phyloP scores from a whole-genome alignment of 1,140 invertebrate genomes.

The Epicauta chinensis region DNA sequence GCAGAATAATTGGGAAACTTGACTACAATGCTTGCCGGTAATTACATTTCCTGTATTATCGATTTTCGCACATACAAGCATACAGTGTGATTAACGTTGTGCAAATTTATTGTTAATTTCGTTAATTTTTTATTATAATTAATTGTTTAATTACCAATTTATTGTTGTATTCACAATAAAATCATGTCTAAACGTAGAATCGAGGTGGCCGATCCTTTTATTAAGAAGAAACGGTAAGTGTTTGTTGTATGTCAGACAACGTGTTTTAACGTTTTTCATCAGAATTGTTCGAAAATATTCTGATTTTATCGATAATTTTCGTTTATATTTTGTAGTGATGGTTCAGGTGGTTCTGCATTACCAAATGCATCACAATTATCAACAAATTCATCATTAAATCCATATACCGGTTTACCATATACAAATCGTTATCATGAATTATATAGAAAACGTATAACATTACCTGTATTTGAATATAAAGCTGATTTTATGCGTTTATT shows the following conservation, averaged over 20 bases:
- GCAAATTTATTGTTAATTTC: too few relatives aligned
- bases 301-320: not conserved
- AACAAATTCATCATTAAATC: constrained; percentile 55
- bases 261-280: too few relatives aligned
- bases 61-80: too few relatives aligned
- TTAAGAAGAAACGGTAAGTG: constrained; percentile 69
- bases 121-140: too few relatives aligned
- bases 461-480: constrained; percentile 98
- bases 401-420: constrained; percentile 67
- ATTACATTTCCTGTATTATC: too few relatives aligned
- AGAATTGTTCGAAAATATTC: too few relatives aligned
- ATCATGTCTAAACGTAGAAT: constrained; percentile 78
- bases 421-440: constrained; percentile 79
- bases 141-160: not conserved
- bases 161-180: not conserved
- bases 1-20: too few relatives aligned
- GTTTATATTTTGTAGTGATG: constrained; percentile 32
- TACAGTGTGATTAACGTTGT: too few relatives aligned
- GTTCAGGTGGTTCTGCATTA: constrained; percentile 28
- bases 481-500: constrained; percentile 92
- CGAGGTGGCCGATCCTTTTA: constrained; percentile 74
- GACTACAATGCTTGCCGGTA: too few relatives aligned
- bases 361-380: constrained; percentile 44
- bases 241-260: too few relatives aligned
- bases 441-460: constrained; percentile 77